These are phyloP conservation scores for Lichenostomus cassidix DNA, from an alignment of 2,113 vertebrate genomes.

Conservation along the genomic window DNA sequence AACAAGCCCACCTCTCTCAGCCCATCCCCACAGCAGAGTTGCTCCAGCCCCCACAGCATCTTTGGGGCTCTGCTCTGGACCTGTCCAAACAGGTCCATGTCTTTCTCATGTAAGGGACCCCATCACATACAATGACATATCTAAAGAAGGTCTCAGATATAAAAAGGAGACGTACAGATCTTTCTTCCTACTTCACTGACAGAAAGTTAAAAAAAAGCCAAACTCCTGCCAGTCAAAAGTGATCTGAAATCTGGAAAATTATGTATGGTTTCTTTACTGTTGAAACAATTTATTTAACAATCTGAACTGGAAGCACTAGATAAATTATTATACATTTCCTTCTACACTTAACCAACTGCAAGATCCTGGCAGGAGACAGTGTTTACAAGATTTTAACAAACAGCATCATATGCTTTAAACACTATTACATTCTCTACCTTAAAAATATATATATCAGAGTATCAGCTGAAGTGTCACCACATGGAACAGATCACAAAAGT, in stretches of 20 bases:
- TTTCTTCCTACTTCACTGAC: not conserved
- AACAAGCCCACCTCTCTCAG: not conserved
- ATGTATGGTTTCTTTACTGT: not conserved
- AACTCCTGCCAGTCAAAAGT: not conserved
- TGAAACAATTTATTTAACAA: not conserved
- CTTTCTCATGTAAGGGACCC: not conserved
- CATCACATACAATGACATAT: fast-evolving
- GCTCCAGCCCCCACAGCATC: not conserved
- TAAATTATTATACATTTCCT: not conserved
- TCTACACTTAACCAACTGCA: not conserved
- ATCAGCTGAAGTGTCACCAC: not conserved
- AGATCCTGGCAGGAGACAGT: not conserved
- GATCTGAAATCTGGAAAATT: not conserved
- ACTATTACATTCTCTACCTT: fast-evolving
- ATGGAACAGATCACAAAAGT: not conserved
- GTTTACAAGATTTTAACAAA: not conserved
- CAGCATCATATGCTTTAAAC: not conserved
- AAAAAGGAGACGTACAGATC: not conserved
- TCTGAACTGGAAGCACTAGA: not conserved
- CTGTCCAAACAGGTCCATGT: not conserved
- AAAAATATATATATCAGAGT: not conserved
- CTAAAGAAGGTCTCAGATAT: not conserved
- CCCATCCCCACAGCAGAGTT: not conserved
- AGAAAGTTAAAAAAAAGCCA: not conserved
- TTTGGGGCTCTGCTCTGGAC: not conserved